Percentiles rank a stretch among this genome's conserved stretches.
Conservation (phyloP, 2,797 vertebrate genomes). For the Masticophis lateralis region DNA sequence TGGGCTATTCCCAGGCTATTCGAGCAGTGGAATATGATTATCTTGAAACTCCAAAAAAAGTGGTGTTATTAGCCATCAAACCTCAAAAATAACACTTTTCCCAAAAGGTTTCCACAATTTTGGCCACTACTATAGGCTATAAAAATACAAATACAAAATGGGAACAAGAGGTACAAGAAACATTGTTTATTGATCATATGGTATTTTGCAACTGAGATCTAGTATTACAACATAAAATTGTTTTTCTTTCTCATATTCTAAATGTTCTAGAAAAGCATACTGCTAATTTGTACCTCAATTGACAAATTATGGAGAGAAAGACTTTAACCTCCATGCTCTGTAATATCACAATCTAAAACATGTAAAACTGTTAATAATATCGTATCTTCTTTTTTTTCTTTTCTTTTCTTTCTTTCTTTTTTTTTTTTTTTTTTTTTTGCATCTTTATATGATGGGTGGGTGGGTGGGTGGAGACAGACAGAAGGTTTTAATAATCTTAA, state of each 20-base stretch:
- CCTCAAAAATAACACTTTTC: too few species aligned
- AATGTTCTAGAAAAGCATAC: neutral
- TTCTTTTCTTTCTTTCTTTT: too few species aligned
- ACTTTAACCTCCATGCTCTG: neutral
- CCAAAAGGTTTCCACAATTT: too few species aligned
- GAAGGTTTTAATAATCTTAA: neutral
- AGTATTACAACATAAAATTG: neutral
- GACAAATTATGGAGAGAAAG: neutral
- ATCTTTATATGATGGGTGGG: neutral
- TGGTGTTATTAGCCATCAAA: too few species aligned
- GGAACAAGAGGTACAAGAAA: neutral
- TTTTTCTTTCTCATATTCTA: neutral
- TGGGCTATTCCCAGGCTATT: too few species aligned
- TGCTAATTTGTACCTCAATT: neutral
- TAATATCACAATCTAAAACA: neutral
- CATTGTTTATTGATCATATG: neutral
- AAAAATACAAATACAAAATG: neutral
- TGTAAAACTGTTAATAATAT: neutral
- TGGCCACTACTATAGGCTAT: neutral
- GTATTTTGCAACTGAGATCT: neutral
- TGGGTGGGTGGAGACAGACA: neutral
- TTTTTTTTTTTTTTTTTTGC: neutral
- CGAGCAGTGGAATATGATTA: too few species aligned
- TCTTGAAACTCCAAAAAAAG: too few species aligned
- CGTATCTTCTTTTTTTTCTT: neutral